Base-by-base conservation (phyloP, 2,888 invertebrate species). In the Tenthredo scrophulariae region DNA sequence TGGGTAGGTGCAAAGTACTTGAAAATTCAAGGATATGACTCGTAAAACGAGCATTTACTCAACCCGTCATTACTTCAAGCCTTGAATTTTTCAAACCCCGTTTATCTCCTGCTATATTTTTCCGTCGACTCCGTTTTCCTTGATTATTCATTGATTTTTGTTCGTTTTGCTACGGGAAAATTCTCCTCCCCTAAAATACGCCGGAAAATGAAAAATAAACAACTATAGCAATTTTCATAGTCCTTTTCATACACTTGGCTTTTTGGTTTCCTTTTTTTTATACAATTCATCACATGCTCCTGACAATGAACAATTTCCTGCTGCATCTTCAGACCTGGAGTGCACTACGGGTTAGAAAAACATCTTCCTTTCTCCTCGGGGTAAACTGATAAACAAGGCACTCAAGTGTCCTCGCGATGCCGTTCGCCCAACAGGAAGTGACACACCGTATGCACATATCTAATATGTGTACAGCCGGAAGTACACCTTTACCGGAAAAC, bases 381-480 rank as follows among this genome's bases (percentile, higher is more conserved):
- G 80, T 62, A 83, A 83, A 83, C 83, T 70, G 83, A 83, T 83
- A 83, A 83, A 83, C 83, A 67, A 83, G 83, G 83, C 46, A 67
- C 83, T 83, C 70, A 43, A 83, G 70, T 67, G 46, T 62, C 58
- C 80, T 22, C 6, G 50, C 67, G 7, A 3, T 62, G 22, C 40
- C 22, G 10, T 33, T 1, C 13, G 77, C 29, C n/a, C 54, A n/a
- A 54, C 18, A 50, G 22, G 50, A 77, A 77, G 77, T 77, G 13
- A 77, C 46, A 22, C 72, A 43, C 43, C 5, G 43, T 74, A 74
- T 74, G n/a, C 72, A 74, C 29, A 13, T 43, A 40, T 40, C 22
- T 40, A 74, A 74, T 74, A 43, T 22, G 40, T 40, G 40, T 74
- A 22, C 43, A 74, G 10, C 40, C 43, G 72, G 22, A 74, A 9